Evolutionary conservation across 2,113 vertebrate species (phyloP).

Genomic region (Arvicanthis niloticus): DNA sequence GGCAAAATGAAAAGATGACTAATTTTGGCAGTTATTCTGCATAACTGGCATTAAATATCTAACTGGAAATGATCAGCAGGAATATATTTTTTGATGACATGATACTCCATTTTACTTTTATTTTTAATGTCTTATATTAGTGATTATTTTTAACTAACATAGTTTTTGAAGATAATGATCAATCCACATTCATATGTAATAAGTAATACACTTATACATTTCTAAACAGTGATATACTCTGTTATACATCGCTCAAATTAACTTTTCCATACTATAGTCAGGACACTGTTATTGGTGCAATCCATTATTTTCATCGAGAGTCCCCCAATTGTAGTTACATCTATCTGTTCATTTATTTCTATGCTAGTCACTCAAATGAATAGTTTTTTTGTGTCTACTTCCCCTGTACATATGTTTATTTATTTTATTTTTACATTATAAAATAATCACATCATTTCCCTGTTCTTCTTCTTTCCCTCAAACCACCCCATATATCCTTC

Average conservation of each 20-base stretch:
- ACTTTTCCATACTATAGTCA: neutral
- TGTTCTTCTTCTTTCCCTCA: neutral
- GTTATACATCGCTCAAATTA: neutral
- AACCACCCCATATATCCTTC: neutral
- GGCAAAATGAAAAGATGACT: neutral
- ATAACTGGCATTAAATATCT: neutral
- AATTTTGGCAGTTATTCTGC: neutral
- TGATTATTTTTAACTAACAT: neutral
- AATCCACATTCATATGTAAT: neutral
- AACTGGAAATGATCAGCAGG: neutral
- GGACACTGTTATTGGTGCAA: neutral
- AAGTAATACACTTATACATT: neutral
- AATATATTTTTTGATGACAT: neutral
- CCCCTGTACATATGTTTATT: neutral
- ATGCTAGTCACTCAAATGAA: neutral
- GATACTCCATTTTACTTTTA: neutral
- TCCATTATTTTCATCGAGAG: no score
- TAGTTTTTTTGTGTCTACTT: neutral
- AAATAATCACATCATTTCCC: neutral
- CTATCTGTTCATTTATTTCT: neutral
- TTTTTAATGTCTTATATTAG: neutral
- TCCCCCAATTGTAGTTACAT: neutral
- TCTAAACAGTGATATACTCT: no score
- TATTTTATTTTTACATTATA: neutral
- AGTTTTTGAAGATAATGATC: neutral